phyloP scores from a whole-genome alignment of 2,888 invertebrate genomes.

The Seladonia tumulorum region DNA sequence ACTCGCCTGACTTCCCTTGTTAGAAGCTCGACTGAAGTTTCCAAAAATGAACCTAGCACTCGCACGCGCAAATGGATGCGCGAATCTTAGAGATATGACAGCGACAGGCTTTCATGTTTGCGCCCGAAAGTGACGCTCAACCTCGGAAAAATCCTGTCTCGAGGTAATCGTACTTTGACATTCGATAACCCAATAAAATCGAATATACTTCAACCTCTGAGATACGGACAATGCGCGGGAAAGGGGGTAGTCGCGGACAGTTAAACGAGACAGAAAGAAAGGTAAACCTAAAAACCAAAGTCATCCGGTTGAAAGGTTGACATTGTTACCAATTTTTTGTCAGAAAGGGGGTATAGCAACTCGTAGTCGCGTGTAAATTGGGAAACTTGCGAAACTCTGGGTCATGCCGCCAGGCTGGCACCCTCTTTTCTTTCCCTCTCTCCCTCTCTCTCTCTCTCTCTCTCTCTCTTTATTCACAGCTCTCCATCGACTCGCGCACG shows the following conservation, averaged over 20 bases:
- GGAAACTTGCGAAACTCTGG: constrained; percentile 46
- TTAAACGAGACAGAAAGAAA: too few species aligned
- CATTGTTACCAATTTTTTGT: background rate
- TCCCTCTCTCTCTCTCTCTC: background rate
- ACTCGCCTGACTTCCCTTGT: constrained; percentile 22
- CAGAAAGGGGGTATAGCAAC: background rate
- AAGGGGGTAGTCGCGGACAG: too few species aligned
- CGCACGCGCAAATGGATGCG: background rate
- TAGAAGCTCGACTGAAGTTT: constrained; percentile 26
- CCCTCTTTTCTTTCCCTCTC: background rate
- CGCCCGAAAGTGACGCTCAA: background rate
- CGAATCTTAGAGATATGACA: background rate
- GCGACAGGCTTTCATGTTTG: background rate
- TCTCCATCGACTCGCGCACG: constrained; percentile 4
- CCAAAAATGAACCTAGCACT: background rate
- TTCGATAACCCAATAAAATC: background rate
- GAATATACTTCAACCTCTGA: too few species aligned
- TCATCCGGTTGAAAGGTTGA: too few species aligned
- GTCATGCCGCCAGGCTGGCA: constrained; percentile 8
- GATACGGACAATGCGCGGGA: too few species aligned
- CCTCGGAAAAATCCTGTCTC: background rate
- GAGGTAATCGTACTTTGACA: background rate
- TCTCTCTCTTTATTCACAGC: too few species aligned
- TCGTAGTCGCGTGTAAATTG: constrained; percentile 37
- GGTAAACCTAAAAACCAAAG: too few species aligned